phyloP scores from a whole-genome alignment of 2,888 invertebrate species.

The Aphrophora alni region DNA sequence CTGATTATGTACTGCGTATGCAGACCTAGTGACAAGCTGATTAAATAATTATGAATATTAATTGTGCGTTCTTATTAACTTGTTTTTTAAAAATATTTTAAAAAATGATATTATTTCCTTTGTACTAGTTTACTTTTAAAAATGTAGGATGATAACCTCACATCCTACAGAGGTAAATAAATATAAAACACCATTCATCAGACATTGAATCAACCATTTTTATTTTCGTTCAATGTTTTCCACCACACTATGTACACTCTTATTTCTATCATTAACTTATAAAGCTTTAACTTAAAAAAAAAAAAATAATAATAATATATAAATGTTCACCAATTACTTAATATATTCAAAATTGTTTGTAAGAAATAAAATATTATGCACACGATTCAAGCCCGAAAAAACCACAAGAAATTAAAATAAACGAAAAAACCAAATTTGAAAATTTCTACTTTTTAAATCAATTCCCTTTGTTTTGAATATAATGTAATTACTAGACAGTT shows the following conservation, averaged over 20 bases:
- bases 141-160: too few species aligned
- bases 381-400: not conserved
- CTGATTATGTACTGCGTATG: too few species aligned
- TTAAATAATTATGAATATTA: too few species aligned
- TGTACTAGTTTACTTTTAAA: too few species aligned
- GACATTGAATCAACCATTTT: not conserved
- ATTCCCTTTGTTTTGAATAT: not conserved
- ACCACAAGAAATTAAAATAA: not conserved
- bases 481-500: not conserved
- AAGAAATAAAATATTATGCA: not conserved
- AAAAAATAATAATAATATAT: not conserved
- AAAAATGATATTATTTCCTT: too few species aligned
- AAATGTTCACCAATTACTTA: slow-evolving; percentile 33
- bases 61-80: too few species aligned
- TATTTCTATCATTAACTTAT: not conserved
- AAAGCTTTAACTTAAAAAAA: not conserved
- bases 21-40: too few species aligned
- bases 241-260: not conserved
- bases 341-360: not conserved
- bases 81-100: too few species aligned
- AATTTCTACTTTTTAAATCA: not conserved
- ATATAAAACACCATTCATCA: not conserved
- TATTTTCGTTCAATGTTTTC: too few species aligned
- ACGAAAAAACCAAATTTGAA: too few species aligned
- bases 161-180: too few species aligned